Evolutionary conservation across 1,140 invertebrate genomes (phyloP), one percentile per base, ranked within the genome.

Genomic region (Samia ricini): DNA sequence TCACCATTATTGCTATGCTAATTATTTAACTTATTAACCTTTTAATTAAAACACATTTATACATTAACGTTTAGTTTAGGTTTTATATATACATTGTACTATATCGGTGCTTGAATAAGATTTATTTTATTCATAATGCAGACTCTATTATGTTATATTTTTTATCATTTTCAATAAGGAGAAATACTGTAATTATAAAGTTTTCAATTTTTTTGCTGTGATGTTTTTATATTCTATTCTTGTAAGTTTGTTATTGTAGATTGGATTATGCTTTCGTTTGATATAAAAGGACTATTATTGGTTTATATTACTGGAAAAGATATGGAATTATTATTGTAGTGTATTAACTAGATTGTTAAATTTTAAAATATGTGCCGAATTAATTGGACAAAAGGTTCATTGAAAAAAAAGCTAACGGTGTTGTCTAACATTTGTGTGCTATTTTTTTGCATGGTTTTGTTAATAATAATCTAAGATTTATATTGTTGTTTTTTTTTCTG

Each of bases 1-100:
- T 94, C 76, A 94, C 93, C 68, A 92, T 95, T 71, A 91, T 94
- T 83, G 92, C 92, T 78, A 93, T 93, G 83, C 84, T 94, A 68
- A 83, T 92, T 66, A 79, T 91, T 71, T 92, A 88, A 83, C 48
- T 21, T 61, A 21, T n/a, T 57, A 59, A 22, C n/a, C n/a, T n/a
- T n/a, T 12, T 23, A 54, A 19, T 19, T n/a, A n/a, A n/a, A n/a
- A n/a, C n/a, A n/a, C 33, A 42, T 42, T 15, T 42, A 42, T 42
- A 1, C 4, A 42, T 42, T 8, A 8, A 29, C 26, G 26, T 29
- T 2, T 29, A 29, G 6, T 42, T 42, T 4, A 15, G 12, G n/a
- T 42, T 26, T 42, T 42, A 15, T 42, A 42, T 42, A 15, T 42
- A 15, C n/a, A 42, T 42, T 42, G 7, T 15, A 4, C 12, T 42